phyloP scores from a whole-genome alignment of 2,888 invertebrate species.

The Pelosia muscerda region DNA sequence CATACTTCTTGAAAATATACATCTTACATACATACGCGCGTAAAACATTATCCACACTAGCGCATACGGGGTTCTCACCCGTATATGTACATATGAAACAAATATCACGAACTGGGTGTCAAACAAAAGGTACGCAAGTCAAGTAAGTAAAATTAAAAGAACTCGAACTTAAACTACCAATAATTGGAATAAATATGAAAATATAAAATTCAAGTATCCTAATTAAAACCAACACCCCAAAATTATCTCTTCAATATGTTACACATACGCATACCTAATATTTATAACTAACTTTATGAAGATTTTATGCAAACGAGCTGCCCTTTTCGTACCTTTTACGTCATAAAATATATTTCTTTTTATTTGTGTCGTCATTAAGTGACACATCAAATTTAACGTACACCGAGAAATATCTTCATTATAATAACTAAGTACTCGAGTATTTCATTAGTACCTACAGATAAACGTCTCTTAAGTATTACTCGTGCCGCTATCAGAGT shows the following conservation, averaged over 20 bases:
- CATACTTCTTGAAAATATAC: too few species aligned
- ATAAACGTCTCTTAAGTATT: slow-evolving; percentile 28
- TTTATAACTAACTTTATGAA: neutral
- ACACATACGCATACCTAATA: neutral
- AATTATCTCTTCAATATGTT: neutral
- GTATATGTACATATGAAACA: too few species aligned
- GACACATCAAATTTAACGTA: neutral
- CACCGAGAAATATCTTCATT: slow-evolving; percentile 11
- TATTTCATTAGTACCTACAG: slow-evolving; percentile 31
- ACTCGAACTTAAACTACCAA: too few species aligned
- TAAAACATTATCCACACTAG: too few species aligned
- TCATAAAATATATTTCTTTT: neutral
- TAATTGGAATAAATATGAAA: neutral
- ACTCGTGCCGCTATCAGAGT: slow-evolving; percentile 50
- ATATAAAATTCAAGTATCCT: neutral
- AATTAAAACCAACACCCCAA: neutral
- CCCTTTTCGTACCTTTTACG: neutral
- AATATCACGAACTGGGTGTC: too few species aligned
- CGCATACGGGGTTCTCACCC: too few species aligned
- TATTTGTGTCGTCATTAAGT: neutral
- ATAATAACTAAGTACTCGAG: slow-evolving; percentile 3
- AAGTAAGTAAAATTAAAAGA: too few species aligned
- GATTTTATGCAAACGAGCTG: neutral
- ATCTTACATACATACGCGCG: too few species aligned
- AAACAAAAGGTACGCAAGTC: too few species aligned